A percentile compares a stretch with the other conserved stretches of the same genome.
phyloP scores from a whole-genome alignment of 1,140 invertebrate genomes.

The Euwallacea fornicatus region DNA sequence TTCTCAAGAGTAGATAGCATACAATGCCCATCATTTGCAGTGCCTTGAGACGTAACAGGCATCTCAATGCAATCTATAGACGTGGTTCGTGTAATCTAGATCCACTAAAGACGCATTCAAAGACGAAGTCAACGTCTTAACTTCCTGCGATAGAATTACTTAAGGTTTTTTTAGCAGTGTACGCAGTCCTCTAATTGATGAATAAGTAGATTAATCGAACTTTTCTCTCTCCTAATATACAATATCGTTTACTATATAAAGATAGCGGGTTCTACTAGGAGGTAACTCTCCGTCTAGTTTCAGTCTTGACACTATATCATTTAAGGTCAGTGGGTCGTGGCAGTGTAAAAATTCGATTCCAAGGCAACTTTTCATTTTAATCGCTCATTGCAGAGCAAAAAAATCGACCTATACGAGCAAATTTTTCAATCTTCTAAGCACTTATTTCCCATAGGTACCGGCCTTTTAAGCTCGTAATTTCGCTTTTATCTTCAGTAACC shows the following conservation, averaged over 20 bases:
- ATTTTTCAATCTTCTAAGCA: neutral
- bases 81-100: neutral
- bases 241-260: slow-evolving; percentile 26
- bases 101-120: neutral
- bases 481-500: slow-evolving; percentile 19
- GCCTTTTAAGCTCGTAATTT: neutral
- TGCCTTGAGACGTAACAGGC: too few species aligned
- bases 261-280: slow-evolving; percentile 1
- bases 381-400: too few species aligned
- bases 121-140: neutral
- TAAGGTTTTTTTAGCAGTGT: slow-evolving; percentile 8
- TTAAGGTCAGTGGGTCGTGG: slow-evolving; percentile 18
- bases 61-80: too few species aligned
- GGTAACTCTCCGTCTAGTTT: slow-evolving; percentile 11
- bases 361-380: slow-evolving; percentile 2
- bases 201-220: slow-evolving; percentile 16
- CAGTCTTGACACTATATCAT: slow-evolving; percentile 10
- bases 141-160: neutral
- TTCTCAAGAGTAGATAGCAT: neutral
- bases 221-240: slow-evolving; percentile 8
- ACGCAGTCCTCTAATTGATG: neutral
- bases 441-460: neutral
- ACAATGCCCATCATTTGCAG: neutral
- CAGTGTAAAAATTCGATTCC: neutral
- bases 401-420: too few species aligned